Base-by-base conservation (phyloP, 2,888 invertebrate species). In the Chaetogeoica ovagalla region DNA sequence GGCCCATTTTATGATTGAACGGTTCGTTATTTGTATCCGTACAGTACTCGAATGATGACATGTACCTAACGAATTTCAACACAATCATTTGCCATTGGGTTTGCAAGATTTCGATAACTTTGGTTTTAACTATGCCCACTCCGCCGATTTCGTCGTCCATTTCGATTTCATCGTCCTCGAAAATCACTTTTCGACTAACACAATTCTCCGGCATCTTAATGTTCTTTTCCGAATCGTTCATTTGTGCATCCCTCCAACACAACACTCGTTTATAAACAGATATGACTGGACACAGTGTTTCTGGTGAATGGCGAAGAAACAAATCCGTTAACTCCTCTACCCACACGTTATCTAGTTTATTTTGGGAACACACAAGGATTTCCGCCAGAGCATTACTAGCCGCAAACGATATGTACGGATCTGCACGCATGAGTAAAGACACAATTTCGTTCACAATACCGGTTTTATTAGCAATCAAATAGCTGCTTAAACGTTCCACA, bases 221-320 rank as follows among this genome's bases (percentile, higher is more conserved):
- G 37, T 62, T 62, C 65, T 79, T 79, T 57, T 79, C 70, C n/a
- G 55, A 63, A 43, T 79, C 79, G 37, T 23, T 79, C 63, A 71
- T 79, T 65, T 62, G 71, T 48, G 92, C 87, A 86, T 95, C 94
- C 85, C 94, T 95, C 92, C 94, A 95, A 85, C 95, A 95, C 0
- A 95, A 93, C 84, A 95, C 93, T 84, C 94, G 90, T 85, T 94
- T 94, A 73, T 95, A 92, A 68, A 95, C 90, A 85, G 95, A 94
- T 84, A 95, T 87, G 83, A 93, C 93, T 86, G 94, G 94, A 84
- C 93, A 91, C 86, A 94, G 93, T 86, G 93, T 93, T 85, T 90
- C 90, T 0, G 87, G 87, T 9, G 86, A 86, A 52, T 86, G 85
- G 3, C 87, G 86, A 59, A 86, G 86, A 77, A 92, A 90, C 79